phyloP scores from a whole-genome alignment of 2,888 invertebrate species.

The Epistrophella euchroma region DNA sequence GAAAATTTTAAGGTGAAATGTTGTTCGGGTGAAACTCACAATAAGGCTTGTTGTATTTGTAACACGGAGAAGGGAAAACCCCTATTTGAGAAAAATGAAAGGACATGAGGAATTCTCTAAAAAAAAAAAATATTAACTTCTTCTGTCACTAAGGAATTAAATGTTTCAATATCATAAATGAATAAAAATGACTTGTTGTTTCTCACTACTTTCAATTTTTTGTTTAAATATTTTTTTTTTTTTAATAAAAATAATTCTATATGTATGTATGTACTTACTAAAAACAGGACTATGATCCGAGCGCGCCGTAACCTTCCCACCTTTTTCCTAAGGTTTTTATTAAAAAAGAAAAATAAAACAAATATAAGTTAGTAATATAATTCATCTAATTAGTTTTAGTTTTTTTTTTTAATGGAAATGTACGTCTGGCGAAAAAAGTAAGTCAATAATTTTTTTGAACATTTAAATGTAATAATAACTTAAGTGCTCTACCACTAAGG shows the following conservation, averaged over 20 bases:
- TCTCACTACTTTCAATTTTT: background rate
- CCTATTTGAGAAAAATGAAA: too few species aligned
- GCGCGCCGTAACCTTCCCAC: slow-evolving; percentile 92
- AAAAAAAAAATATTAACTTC: too few species aligned
- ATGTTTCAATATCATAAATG: too few species aligned
- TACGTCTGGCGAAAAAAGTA: slow-evolving; percentile 11
- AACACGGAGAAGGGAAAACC: too few species aligned
- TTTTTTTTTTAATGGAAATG: background rate
- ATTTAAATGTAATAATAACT: background rate
- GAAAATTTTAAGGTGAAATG: too few species aligned
- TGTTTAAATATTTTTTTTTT: background rate
- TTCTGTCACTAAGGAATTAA: too few species aligned
- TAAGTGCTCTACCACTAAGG: too few species aligned
- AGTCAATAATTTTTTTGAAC: slow-evolving; percentile 6
- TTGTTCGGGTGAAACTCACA: too few species aligned
- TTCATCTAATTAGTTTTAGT: slow-evolving; percentile 10
- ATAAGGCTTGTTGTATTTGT: too few species aligned
- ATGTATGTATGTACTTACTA: slow-evolving; percentile 87
- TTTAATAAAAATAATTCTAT: background rate
- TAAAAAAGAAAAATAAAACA: slow-evolving; percentile 55
- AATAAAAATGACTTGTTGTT: too few species aligned
- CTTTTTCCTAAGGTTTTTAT: slow-evolving; percentile 90
- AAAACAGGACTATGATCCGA: slow-evolving; percentile 95
- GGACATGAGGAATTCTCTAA: too few species aligned
- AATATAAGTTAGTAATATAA: slow-evolving; percentile 40